Evolutionary conservation across 92 coral and sea anemone genomes (phyloP).

Genomic region (Metridium senile): DNA sequence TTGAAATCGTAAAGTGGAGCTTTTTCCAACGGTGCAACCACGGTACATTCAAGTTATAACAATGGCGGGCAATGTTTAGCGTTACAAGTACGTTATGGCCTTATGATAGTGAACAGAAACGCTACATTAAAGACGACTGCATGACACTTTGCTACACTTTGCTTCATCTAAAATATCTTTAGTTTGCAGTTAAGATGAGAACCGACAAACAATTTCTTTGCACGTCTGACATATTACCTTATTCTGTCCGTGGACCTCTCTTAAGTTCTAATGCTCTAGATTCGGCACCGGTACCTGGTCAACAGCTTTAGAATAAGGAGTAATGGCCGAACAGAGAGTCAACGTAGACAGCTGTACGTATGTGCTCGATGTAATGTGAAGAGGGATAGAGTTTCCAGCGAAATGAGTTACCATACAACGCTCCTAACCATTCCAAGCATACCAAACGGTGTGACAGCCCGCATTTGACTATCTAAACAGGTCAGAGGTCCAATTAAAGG

Average conservation of each 20-base stretch:
- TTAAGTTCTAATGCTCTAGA: not conserved
- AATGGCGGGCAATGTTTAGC: not conserved
- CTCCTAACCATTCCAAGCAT: constrained; percentile 36
- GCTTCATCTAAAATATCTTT: constrained; percentile 13
- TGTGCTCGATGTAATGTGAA: constrained; percentile 19
- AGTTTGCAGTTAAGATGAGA: constrained; percentile 18
- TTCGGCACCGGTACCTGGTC: constrained; percentile 17
- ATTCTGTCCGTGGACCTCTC: constrained; percentile 23
- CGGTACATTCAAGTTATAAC: not conserved
- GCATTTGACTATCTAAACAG: constrained; percentile 23
- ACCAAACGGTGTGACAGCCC: constrained; percentile 38
- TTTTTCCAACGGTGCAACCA: not conserved
- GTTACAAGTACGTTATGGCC: not conserved
- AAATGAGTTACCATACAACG: constrained; percentile 14
- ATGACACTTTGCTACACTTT: not conserved
- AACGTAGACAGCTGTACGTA: constrained; percentile 35
- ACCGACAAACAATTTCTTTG: not conserved
- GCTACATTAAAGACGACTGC: not conserved
- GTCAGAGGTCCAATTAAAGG: constrained; percentile 37
- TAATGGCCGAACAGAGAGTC: constrained; percentile 8
- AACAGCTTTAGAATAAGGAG: constrained; percentile 15
- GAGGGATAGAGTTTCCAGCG: constrained; percentile 44
- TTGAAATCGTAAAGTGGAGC: not conserved
- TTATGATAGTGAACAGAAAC: not conserved
- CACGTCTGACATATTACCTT: constrained; percentile 23